Evolutionary conservation across 1,140 invertebrate genomes (phyloP), one percentile per base, ranked within the genome.

Genomic region (Grapholita molesta): DNA sequence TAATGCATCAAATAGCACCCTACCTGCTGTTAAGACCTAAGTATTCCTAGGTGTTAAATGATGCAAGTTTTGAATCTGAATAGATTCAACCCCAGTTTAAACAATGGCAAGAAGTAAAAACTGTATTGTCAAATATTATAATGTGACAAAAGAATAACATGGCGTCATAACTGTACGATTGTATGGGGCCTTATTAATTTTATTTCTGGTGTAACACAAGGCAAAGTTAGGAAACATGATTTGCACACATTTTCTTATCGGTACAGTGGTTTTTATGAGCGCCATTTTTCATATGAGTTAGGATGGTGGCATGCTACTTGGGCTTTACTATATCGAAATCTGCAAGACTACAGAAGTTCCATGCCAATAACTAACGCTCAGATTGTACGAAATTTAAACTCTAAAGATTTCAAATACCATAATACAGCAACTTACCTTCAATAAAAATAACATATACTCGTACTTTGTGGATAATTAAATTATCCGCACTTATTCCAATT

Each of bases 211-310:
- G 28, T 28, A 61, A 61, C 12, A 28, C 25, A 25, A 18, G 12
- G n/a, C 28, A n/a, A 61, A 11, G 55, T 61, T 61, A 8, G 55
- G 55, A 61, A 61, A 61, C n/a, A 28, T 61, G 55, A 32, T 61
- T 61, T 61, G 55, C 55, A 61, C 55, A 61, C 55, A 61, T 61
- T 61, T 61, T 61, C 55, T 61, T 61, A 28, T 61, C 55, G 55
- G 55, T 15, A 25, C 25, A 61, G 25, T 61, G 55, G 28, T 28
- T 61, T 48, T 61, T 61, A 61, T 30, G 55, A 61, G 12, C 18
- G 15, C 42, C 18, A 21, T 15, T n/a, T 48, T 48, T 48, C 12
- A 38, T 38, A 38, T 38, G 35, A 38, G 3, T 38, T 38, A n/a
- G 9, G n/a, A 38, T 15, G 35, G 35, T 15, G n/a, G n/a, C n/a